Conservation (phyloP, 92 coral and sea anemone species). For the Blastomussa wellsi region DNA sequence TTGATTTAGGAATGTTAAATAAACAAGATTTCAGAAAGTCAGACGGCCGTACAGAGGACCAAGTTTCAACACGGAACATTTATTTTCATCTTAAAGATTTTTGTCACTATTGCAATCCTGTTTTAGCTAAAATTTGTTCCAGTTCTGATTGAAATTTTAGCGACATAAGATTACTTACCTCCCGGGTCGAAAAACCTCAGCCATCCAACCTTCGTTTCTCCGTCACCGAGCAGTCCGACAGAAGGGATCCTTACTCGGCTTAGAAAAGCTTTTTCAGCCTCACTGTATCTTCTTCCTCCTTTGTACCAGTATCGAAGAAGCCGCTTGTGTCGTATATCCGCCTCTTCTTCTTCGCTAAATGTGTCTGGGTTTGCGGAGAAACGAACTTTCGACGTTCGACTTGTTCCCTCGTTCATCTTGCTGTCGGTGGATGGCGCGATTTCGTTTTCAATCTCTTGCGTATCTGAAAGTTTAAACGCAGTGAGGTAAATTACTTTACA, state of each 20-base stretch:
- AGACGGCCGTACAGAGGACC: background rate
- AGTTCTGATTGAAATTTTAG: background rate
- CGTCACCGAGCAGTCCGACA: constrained; percentile 50
- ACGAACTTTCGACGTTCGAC: constrained; percentile 67
- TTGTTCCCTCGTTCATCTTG: constrained; percentile 39
- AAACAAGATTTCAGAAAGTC: background rate
- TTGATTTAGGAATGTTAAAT: background rate
- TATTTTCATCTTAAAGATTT: background rate
- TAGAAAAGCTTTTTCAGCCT: constrained; percentile 94
- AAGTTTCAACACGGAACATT: background rate
- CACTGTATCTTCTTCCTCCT: constrained; percentile 84
- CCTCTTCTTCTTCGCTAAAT: constrained; percentile 70
- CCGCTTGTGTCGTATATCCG: constrained; percentile 68
- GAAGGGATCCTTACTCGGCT: constrained; percentile 84
- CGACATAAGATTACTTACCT: constrained; percentile 43
- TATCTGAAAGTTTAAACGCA: background rate
- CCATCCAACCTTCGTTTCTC: constrained; percentile 67
- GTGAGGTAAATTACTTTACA: background rate
- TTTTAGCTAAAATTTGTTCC: background rate
- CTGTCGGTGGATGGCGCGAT: constrained; percentile 1
- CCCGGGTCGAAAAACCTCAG: constrained; percentile 86
- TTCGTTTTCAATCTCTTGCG: constrained; percentile 2
- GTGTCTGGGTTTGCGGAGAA: constrained; percentile 71
- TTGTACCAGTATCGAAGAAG: constrained; percentile 75
- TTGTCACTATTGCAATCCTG: background rate